These are phyloP conservation scores for Scortum barcoo DNA, from an alignment of 2,113 vertebrate genomes.

Conservation along the genomic window DNA sequence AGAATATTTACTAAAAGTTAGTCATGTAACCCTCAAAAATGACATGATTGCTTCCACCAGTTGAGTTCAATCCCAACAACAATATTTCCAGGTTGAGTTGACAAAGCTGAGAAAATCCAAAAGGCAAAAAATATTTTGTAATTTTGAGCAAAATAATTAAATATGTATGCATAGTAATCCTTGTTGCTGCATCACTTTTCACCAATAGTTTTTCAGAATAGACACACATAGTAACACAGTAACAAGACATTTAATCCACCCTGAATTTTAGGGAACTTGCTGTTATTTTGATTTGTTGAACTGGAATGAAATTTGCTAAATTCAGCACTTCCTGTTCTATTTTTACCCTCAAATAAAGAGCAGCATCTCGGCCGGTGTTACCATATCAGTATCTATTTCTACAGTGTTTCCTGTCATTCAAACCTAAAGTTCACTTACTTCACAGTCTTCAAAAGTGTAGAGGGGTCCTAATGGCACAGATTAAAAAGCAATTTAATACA, in stretches of 20 bases:
- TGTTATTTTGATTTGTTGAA: constrained; percentile 15
- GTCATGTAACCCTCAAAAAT: constrained; percentile 4
- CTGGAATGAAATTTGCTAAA: constrained; percentile 21
- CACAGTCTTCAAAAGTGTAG: constrained; percentile 62
- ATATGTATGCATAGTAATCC: not conserved
- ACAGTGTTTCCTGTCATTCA: constrained; percentile 69
- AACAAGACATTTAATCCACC: constrained; percentile 9
- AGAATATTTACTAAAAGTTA: constrained; percentile 2
- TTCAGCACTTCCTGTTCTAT: constrained; percentile 23
- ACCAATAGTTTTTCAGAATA: not conserved
- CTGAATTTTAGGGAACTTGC: not conserved
- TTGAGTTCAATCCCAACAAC: not conserved
- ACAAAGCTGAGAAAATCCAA: not conserved
- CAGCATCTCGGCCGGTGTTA: constrained; percentile 1
- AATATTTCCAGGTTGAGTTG: not conserved
- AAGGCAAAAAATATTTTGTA: not conserved
- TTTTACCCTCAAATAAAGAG: constrained; percentile 26
- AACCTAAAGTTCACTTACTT: constrained; percentile 67
- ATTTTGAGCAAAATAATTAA: not conserved
- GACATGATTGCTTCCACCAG: not conserved
- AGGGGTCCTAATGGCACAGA: constrained; percentile 75
- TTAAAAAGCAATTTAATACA: constrained; percentile 83
- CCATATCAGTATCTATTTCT: constrained; percentile 57
- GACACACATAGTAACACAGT: not conserved
- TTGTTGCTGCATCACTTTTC: not conserved